These are phyloP conservation scores for Odontomachus brunneus DNA, from an alignment of 1,140 invertebrate species.

Conservation along the genomic window DNA sequence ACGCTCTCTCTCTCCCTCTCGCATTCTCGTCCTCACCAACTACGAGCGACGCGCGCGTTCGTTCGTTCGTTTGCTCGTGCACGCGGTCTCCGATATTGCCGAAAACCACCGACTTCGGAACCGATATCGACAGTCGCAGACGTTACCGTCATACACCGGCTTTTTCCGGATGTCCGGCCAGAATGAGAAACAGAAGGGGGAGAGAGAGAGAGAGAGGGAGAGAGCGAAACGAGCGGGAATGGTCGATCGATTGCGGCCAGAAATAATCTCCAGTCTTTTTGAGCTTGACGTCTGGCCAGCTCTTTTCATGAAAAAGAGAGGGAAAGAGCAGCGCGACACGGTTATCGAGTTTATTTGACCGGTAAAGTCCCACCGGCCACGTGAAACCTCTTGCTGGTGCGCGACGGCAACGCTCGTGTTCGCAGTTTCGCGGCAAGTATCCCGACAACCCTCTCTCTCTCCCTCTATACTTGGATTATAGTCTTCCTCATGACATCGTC, in stretches of 20 bases:
- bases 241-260: slow-evolving; percentile 60
- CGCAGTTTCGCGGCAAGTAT: background rate
- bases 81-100: slow-evolving; percentile 62
- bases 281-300: slow-evolving; percentile 45
- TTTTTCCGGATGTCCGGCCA: slow-evolving; percentile 63
- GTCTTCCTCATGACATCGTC: no score
- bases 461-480: no score
- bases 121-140: slow-evolving; percentile 70
- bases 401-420: background rate
- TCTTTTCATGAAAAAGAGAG: slow-evolving; percentile 1
- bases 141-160: slow-evolving; percentile 64
- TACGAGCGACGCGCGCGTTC: background rate
- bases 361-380: slow-evolving; percentile 22
- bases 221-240: slow-evolving; percentile 5
- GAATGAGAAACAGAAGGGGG: background rate
- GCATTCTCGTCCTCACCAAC: slow-evolving; percentile 30
- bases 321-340: slow-evolving; percentile 3
- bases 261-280: slow-evolving; percentile 58
- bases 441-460: no score
- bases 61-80: background rate
- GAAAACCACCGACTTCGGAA: slow-evolving; percentile 67
- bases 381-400: slow-evolving; percentile 15
- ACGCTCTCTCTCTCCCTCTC: no score
- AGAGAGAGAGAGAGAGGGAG: background rate
- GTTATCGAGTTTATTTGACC: slow-evolving; percentile 58